These are phyloP conservation scores for Temnothorax rugatulus DNA, from an alignment of 2,888 invertebrate genomes.

Conservation along the genomic window DNA sequence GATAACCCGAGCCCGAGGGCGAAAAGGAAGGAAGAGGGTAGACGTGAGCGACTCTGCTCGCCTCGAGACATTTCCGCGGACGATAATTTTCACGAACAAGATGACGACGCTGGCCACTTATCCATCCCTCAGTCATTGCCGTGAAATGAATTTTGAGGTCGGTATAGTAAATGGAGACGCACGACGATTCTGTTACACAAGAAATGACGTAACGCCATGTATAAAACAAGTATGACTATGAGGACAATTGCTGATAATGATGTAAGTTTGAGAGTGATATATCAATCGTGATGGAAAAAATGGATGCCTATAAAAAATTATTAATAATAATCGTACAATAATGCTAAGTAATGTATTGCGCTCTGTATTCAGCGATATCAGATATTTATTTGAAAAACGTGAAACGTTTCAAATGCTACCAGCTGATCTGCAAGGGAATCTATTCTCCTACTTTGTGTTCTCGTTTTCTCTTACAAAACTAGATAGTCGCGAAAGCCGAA, in stretches of 20 bases:
- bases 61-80: slow-evolving; percentile 36
- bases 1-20: slow-evolving; percentile 8
- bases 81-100: slow-evolving; percentile 24
- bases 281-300: neutral
- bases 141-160: neutral
- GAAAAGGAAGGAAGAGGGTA: neutral
- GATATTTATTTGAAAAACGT: neutral
- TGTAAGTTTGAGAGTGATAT: neutral
- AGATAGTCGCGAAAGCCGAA: neutral
- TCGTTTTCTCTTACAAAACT: neutral
- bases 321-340: neutral
- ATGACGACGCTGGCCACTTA: slow-evolving; percentile 1
- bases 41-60: slow-evolving; percentile 4
- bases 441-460: neutral
- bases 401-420: neutral
- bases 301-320: neutral
- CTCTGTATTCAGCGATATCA: neutral
- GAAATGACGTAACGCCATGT: neutral
- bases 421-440: neutral
- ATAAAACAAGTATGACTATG: neutral
- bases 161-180: neutral
- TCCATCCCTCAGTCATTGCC: neutral
- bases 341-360: neutral
- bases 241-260: neutral
- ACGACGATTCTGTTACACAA: neutral